A percentile compares a stretch with the other conserved stretches of the same genome.
Evolutionary conservation across 2,797 vertebrate species (phyloP).

Genomic region (Thunnus albacares): DNA sequence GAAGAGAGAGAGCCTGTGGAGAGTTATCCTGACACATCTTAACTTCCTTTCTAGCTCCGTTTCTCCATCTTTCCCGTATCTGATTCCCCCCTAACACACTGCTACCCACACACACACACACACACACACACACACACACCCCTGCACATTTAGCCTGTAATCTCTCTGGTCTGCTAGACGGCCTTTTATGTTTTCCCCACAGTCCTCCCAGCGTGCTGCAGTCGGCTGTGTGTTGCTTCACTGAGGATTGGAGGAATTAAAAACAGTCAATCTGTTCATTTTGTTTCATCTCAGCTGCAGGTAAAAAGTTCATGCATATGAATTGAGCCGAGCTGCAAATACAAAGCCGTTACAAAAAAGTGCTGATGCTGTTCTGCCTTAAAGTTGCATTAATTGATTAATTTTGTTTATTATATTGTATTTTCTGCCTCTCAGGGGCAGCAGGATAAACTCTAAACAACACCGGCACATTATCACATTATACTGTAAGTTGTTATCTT

Average conservation of each 20-base stretch:
- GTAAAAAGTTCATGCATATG: constrained; percentile 21
- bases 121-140: constrained; percentile 32
- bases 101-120: constrained; percentile 35
- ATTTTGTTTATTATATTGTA: background rate
- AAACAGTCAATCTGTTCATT: constrained; percentile 51
- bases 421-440: background rate
- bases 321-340: constrained; percentile 19
- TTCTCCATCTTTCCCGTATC: constrained; percentile 47
- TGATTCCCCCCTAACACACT: constrained; percentile 39
- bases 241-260: constrained; percentile 40
- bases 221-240: constrained; percentile 39
- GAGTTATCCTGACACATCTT: constrained; percentile 55
- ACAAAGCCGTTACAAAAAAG: background rate
- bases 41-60: constrained; percentile 20
- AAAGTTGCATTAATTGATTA: background rate
- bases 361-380: background rate
- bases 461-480: constrained; percentile 2
- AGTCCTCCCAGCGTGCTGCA: constrained; percentile 52
- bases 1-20: constrained; percentile 26
- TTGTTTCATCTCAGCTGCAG: constrained; percentile 24
- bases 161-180: constrained; percentile 49
- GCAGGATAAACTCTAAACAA: background rate
- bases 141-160: constrained; percentile 52
- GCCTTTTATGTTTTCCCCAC: constrained; percentile 69
- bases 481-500: too few relatives aligned